These are phyloP conservation scores for Ceratina japonica DNA, from an alignment of 1,140 invertebrate species.

Conservation along the genomic window DNA sequence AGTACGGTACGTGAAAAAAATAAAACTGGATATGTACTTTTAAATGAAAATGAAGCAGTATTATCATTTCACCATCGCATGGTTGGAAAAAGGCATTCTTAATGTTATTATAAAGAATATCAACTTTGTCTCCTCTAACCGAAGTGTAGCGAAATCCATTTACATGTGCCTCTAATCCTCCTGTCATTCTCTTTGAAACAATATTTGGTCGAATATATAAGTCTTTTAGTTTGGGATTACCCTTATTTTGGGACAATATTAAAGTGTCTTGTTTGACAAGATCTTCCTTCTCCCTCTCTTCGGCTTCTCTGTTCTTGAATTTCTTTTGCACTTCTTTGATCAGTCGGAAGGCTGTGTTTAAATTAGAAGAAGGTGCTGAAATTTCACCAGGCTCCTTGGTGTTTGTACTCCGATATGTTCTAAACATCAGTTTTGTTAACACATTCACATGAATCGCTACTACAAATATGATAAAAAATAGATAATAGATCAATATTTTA, in stretches of 20 bases:
- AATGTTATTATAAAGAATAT: slow-evolving; percentile 99
- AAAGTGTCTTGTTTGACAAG: slow-evolving; percentile 99
- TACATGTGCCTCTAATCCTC: slow-evolving; percentile 93
- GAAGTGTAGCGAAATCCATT: slow-evolving; percentile 99
- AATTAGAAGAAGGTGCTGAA: slow-evolving; percentile 95
- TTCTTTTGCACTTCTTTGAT: slow-evolving; percentile 99
- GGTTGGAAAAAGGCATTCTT: slow-evolving; percentile 99
- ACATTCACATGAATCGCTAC: neutral
- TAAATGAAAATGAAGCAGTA: slow-evolving; percentile 98
- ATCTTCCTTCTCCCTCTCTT: slow-evolving; percentile 99
- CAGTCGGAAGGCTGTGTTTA: slow-evolving; percentile 97
- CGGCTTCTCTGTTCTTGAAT: slow-evolving; percentile 98
- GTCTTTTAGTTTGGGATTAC: slow-evolving; percentile 99
- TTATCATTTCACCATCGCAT: slow-evolving; percentile 99
- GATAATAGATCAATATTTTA: slow-evolving; percentile 21
- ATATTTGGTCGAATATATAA: slow-evolving; percentile 99
- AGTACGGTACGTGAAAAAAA: slow-evolving; percentile 16
- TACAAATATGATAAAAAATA: neutral
- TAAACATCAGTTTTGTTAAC: slow-evolving; percentile 70
- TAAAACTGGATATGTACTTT: slow-evolving; percentile 82
- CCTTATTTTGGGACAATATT: slow-evolving; percentile 96
- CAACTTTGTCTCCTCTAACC: slow-evolving; percentile 98
- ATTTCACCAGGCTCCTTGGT: slow-evolving; percentile 98
- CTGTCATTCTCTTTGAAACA: slow-evolving; percentile 98
- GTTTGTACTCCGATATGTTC: slow-evolving; percentile 98